Conservation (phyloP, 2,113 vertebrate species). For the Empidonax alnorum region DNA sequence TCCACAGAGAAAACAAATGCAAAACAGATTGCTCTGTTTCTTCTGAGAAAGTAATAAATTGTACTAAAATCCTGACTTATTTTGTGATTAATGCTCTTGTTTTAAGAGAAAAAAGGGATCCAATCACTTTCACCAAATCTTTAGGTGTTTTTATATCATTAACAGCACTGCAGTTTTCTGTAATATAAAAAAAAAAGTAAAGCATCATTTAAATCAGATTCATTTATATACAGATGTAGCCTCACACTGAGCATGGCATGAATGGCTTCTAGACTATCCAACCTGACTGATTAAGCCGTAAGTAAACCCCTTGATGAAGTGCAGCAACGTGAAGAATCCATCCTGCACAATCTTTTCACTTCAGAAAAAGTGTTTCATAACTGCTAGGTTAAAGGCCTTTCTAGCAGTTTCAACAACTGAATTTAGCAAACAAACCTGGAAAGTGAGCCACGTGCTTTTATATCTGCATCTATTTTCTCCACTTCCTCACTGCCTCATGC, state of each 20-base stretch:
- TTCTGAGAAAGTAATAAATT: neutral
- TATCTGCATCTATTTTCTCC: neutral
- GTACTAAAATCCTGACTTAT: neutral
- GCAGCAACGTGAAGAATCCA: neutral
- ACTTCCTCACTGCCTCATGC: neutral
- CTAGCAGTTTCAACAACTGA: neutral
- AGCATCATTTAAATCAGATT: neutral
- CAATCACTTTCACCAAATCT: neutral
- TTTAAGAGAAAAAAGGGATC: neutral
- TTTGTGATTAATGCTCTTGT: neutral
- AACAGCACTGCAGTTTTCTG: neutral
- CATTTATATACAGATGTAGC: neutral
- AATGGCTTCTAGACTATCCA: neutral
- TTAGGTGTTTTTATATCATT: neutral
- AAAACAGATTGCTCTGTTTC: neutral
- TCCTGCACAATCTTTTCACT: neutral
- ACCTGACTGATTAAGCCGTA: neutral
- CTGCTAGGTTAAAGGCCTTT: neutral
- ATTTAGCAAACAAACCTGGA: neutral
- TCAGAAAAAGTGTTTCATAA: neutral
- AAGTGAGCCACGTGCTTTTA: neutral
- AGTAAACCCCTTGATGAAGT: neutral
- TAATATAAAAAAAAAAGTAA: neutral
- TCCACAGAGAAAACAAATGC: neutral
- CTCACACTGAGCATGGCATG: neutral